A percentile compares a stretch with the other conserved stretches of the same genome.
Conservation (phyloP, 2,888 invertebrate species). For the Pyrrhia umbra region DNA sequence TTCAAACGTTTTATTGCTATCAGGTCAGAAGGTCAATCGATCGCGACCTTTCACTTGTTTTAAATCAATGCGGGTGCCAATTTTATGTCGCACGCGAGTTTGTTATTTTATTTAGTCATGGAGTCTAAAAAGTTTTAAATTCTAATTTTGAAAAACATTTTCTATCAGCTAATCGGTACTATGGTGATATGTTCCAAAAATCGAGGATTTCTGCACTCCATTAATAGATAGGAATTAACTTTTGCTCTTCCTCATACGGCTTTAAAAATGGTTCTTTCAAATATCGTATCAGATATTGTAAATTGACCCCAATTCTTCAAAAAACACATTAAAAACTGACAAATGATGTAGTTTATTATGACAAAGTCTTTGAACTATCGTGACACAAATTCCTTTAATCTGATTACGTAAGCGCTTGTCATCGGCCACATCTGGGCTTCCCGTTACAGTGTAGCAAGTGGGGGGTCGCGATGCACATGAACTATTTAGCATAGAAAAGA, state of each 20-base stretch:
- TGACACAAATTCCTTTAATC: slow-evolving; percentile 77
- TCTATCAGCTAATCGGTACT: no score
- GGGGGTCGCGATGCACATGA: slow-evolving; percentile 17
- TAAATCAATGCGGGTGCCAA: slow-evolving; percentile 47
- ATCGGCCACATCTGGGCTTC: slow-evolving; percentile 72
- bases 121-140: no score
- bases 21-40: slow-evolving; percentile 51
- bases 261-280: not conserved
- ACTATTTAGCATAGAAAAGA: slow-evolving; percentile 16
- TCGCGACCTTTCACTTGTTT: slow-evolving; percentile 32
- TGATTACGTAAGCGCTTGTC: slow-evolving; percentile 72
- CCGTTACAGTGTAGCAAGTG: slow-evolving; percentile 49
- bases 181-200: not conserved
- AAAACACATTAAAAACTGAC: slow-evolving; percentile 5
- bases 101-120: not conserved
- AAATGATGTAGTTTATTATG: slow-evolving; percentile 54
- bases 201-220: not conserved
- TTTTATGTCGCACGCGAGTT: slow-evolving; percentile 34
- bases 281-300: not conserved
- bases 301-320: not conserved
- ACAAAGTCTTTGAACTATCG: slow-evolving; percentile 49
- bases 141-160: no score
- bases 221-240: not conserved
- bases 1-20: slow-evolving; percentile 43
- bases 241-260: not conserved